Percentiles rank a stretch among this genome's conserved stretches.
phyloP scores from a whole-genome alignment of 2,797 vertebrate genomes.

The Erpetoichthys calabaricus region DNA sequence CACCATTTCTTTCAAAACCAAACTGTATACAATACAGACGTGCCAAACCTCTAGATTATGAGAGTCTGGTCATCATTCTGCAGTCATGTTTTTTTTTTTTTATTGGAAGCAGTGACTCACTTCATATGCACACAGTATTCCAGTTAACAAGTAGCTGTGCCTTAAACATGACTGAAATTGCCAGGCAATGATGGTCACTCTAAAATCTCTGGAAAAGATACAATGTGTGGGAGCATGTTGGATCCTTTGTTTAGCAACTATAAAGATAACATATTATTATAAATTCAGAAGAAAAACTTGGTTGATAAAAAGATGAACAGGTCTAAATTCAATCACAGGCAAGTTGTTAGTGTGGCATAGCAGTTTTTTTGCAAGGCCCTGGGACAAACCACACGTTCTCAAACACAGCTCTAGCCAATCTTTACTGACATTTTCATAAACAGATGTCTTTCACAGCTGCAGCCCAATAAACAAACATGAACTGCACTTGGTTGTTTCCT shows the following conservation, averaged over 20 bases:
- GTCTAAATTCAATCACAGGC: too few species aligned
- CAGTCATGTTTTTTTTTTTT: slow-evolving; percentile 19
- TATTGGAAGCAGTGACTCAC: slow-evolving; percentile 51
- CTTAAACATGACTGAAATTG: slow-evolving; percentile 30
- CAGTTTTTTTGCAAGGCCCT: neutral
- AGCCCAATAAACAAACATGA: neutral
- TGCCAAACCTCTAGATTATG: too few species aligned
- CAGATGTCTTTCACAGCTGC: neutral
- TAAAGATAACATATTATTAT: too few species aligned
- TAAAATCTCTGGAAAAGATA: slow-evolving; percentile 26
- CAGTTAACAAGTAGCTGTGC: slow-evolving; percentile 34
- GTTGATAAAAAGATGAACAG: too few species aligned
- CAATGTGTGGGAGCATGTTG: too few species aligned
- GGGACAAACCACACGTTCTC: neutral
- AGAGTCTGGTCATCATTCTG: neutral
- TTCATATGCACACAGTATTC: slow-evolving; percentile 24
- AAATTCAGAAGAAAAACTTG: too few species aligned
- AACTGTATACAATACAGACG: too few species aligned
- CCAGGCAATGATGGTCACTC: slow-evolving; percentile 45
- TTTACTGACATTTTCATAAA: neutral
- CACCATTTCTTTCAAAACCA: too few species aligned
- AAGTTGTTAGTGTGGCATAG: too few species aligned
- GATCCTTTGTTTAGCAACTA: too few species aligned
- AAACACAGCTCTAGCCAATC: neutral
- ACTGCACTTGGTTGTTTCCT: neutral